phyloP scores from a whole-genome alignment of 1,140 invertebrate genomes.

The Trichonephila clavata region DNA sequence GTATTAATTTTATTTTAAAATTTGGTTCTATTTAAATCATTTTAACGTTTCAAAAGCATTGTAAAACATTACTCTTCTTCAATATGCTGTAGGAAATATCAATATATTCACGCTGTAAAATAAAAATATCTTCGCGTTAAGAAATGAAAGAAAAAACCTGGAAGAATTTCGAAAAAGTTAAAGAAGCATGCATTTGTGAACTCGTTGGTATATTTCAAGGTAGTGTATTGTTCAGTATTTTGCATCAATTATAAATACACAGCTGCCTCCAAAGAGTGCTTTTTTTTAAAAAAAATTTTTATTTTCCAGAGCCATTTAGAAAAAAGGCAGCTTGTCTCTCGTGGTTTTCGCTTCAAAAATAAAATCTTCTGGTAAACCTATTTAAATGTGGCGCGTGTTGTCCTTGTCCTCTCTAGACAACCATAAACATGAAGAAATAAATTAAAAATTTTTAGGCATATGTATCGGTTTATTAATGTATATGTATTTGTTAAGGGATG shows the following conservation, averaged over 20 bases:
- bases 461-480: conserved; percentile 20
- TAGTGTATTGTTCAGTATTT: not conserved
- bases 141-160: no score
- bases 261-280: not conserved
- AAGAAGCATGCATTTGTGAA: not conserved
- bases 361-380: not conserved
- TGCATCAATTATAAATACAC: not conserved
- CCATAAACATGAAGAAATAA: not conserved
- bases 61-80: not conserved
- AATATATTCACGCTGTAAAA: no score
- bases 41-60: not conserved
- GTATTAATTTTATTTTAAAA: no score
- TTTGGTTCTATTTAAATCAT: no score
- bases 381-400: conserved; percentile 4
- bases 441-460: not conserved
- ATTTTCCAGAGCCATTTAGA: not conserved
- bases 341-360: not conserved
- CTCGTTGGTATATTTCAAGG: not conserved
- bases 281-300: not conserved
- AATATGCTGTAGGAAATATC: no score
- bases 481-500: conserved; percentile 22
- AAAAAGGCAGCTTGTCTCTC: not conserved
- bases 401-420: conserved; percentile 6
- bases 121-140: no score
- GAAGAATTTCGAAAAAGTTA: no score